Conservation (phyloP, 2,888 invertebrate species). For the Drosophila kokeensis region DNA sequence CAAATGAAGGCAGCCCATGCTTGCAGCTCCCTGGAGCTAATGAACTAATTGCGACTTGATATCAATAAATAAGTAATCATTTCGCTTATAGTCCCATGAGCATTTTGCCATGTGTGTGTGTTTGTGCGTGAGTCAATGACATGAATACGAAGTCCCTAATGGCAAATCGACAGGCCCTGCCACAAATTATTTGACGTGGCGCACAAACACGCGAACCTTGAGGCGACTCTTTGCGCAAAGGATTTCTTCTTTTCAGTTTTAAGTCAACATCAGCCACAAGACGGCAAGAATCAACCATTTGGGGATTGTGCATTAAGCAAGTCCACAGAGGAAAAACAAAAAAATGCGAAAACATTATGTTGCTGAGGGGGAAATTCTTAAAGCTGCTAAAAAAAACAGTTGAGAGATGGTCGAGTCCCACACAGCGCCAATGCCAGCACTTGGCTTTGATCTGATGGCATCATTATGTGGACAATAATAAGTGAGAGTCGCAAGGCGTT, state of each 20-base stretch:
- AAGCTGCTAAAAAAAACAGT: constrained; percentile 21
- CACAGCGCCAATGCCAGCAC: constrained; percentile 14
- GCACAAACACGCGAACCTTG: constrained; percentile 39
- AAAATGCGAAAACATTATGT: constrained; percentile 23
- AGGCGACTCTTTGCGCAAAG: constrained; percentile 62
- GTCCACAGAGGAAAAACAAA: constrained; percentile 31
- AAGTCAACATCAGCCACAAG: constrained; percentile 48
- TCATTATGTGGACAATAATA: constrained; percentile 66
- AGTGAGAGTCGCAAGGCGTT: constrained; percentile 54
- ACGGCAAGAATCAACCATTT: constrained; percentile 61
- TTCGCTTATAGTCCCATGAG: constrained; percentile 38
- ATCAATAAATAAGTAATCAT: constrained; percentile 73
- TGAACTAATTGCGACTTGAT: constrained; percentile 73
- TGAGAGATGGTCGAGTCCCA: constrained; percentile 4
- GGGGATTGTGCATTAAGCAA: constrained; percentile 54
- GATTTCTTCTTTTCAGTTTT: constrained; percentile 63
- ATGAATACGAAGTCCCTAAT: constrained; percentile 53
- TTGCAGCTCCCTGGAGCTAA: constrained; percentile 49
- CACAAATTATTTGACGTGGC: constrained; percentile 63
- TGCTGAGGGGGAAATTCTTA: constrained; percentile 36
- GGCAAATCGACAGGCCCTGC: constrained; percentile 42
- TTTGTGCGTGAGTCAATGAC: constrained; percentile 27
- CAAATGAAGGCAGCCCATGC: neutral
- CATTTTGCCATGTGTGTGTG: constrained; percentile 26
- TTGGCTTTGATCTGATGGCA: constrained; percentile 68